Percentiles rank a stretch among this genome's conserved stretches.
phyloP scores from a whole-genome alignment of 30 jellyfish, hydroid and myxozoan genomes.

The Turritopsis rubra region DNA sequence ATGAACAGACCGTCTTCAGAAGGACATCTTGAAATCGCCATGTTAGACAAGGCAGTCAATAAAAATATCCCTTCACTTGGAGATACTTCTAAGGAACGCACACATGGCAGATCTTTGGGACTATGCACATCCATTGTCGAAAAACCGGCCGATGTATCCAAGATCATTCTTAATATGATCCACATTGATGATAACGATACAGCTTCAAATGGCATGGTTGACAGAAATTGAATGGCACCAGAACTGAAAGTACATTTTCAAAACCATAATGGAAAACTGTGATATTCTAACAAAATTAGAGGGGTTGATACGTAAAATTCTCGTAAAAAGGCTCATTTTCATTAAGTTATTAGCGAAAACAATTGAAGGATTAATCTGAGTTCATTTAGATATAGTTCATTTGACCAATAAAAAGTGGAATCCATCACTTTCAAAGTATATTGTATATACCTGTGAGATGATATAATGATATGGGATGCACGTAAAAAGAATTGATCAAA shows the following conservation, averaged over 20 bases:
- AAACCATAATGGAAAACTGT: too few relatives aligned
- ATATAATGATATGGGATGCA: slow-evolving; percentile 48
- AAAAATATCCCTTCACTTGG: slow-evolving; percentile 74
- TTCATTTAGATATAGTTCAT: too few relatives aligned
- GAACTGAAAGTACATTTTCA: slow-evolving; percentile 32
- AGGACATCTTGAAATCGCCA: slow-evolving; percentile 67
- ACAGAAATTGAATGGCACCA: slow-evolving; percentile 82
- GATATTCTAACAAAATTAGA: too few relatives aligned
- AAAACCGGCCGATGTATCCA: slow-evolving; percentile 14
- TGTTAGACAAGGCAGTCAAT: slow-evolving; percentile 63
- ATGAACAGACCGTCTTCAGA: slow-evolving; percentile 57
- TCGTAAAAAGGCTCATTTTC: too few relatives aligned
- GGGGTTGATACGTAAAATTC: too few relatives aligned
- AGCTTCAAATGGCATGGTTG: slow-evolving; percentile 94
- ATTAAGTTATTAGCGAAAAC: too few relatives aligned
- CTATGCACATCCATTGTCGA: neutral
- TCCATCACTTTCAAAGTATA: too few relatives aligned
- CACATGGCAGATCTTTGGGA: slow-evolving; percentile 14
- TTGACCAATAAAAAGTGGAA: too few relatives aligned
- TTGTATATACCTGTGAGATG: slow-evolving; percentile 82
- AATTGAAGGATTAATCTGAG: too few relatives aligned
- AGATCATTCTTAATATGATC: slow-evolving; percentile 43
- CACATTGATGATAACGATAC: slow-evolving; percentile 74
- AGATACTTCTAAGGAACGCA: slow-evolving; percentile 24
- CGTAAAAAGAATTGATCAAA: slow-evolving; percentile 80